Percentiles rank a stretch among this genome's conserved stretches.
Conservation (phyloP, 2,888 invertebrate species). For the Tachina lurida region DNA sequence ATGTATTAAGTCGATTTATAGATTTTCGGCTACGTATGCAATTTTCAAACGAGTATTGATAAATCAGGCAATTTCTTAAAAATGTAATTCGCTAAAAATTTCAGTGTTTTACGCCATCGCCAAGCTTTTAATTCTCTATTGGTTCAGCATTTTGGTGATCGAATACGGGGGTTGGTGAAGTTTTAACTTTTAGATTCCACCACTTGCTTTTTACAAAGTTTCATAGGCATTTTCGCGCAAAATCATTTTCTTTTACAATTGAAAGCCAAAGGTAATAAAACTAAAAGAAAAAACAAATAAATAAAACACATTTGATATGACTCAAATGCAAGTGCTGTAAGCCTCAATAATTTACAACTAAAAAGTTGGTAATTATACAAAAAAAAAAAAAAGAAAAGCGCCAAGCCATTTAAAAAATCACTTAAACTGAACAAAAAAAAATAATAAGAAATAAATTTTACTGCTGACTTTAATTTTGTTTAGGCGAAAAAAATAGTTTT, state of each 20-base stretch:
- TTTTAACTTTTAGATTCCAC: neutral
- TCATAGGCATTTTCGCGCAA: constrained; percentile 5
- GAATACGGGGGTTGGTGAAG: too few species aligned
- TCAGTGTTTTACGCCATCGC: too few species aligned
- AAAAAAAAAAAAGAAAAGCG: constrained; percentile 8
- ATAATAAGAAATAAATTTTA: neutral
- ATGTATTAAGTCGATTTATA: too few species aligned
- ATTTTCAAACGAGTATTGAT: too few species aligned
- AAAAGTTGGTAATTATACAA: constrained; percentile 29
- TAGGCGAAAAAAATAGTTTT: too few species aligned
- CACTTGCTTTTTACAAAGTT: neutral
- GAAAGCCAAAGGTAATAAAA: constrained; percentile 40
- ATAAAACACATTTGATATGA: constrained; percentile 29
- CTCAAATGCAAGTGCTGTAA: constrained; percentile 17
- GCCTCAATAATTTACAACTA: constrained; percentile 33
- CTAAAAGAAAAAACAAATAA: constrained; percentile 1
- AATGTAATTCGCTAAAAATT: too few species aligned
- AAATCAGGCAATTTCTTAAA: too few species aligned
- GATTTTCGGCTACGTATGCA: too few species aligned
- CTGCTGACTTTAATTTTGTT: neutral
- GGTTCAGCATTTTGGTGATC: too few species aligned
- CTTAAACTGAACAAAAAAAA: constrained; percentile 13
- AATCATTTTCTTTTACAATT: neutral
- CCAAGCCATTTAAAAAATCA: constrained; percentile 22
- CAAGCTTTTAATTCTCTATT: too few species aligned